A percentile compares a stretch with the other conserved stretches of the same genome.
Conservation (phyloP, 2,113 vertebrate species). For the Seriola quinqueradiata region DNA sequence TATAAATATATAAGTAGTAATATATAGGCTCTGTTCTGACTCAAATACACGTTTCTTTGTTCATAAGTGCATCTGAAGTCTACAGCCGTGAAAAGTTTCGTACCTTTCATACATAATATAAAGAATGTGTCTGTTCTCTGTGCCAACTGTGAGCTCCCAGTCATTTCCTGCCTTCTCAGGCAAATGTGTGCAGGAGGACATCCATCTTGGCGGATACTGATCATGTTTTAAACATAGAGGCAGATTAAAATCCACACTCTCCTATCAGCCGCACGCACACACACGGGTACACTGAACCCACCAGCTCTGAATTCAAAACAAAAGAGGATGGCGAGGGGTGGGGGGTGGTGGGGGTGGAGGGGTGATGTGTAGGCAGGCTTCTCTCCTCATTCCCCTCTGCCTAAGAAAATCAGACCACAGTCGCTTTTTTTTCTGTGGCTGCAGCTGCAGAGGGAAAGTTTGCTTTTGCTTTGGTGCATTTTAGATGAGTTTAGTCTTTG, state of each 20-base stretch:
- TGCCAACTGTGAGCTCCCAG: no score
- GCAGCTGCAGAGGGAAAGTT: not conserved
- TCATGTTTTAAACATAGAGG: constrained; percentile 53
- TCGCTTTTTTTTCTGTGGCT: no score
- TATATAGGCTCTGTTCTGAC: no score
- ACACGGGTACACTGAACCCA: constrained; percentile 10
- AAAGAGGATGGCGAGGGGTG: constrained; percentile 13
- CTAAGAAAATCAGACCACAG: not conserved
- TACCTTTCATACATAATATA: not conserved
- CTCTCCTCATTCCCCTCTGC: not conserved
- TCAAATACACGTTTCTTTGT: no score
- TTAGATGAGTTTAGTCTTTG: not conserved
- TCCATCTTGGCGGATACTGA: no score
- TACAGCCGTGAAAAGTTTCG: no score
- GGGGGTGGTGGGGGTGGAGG: not conserved
- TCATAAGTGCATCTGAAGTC: no score
- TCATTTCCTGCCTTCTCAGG: no score
- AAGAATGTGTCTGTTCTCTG: not conserved
- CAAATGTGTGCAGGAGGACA: constrained; percentile 31
- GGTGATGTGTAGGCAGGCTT: not conserved
- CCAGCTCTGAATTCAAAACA: not conserved
- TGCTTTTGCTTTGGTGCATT: not conserved
- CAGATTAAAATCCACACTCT: constrained; percentile 45
- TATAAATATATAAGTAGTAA: not conserved
- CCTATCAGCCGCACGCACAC: not conserved